A percentile compares a stretch with the other conserved stretches of the same genome.
These are phyloP conservation scores for Synergus umbraculus DNA, from an alignment of 2,888 invertebrate species.

Conservation along the genomic window DNA sequence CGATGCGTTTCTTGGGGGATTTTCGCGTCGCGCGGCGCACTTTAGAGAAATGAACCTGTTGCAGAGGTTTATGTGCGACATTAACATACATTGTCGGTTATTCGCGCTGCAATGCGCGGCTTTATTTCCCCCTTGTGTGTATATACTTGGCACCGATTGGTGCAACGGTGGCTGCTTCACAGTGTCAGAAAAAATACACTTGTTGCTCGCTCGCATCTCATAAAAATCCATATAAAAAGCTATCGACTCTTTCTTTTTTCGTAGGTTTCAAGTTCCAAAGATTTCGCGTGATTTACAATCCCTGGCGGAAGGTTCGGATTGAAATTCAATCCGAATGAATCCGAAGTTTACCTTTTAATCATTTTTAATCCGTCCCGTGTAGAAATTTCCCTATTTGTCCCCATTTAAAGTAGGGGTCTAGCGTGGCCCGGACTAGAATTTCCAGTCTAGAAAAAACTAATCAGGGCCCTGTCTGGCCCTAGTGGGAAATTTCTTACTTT, in stretches of 20 bases:
- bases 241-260: neutral
- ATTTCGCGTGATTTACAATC: too few species aligned
- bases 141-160: slow-evolving; percentile 22
- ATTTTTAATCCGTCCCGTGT: too few species aligned
- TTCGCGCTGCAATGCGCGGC: slow-evolving; percentile 48
- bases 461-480: too few species aligned
- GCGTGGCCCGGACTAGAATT: too few species aligned
- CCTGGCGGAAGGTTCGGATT: too few species aligned
- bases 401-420: too few species aligned
- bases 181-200: slow-evolving; percentile 60
- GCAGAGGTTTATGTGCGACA: slow-evolving; percentile 74
- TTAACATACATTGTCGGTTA: slow-evolving; percentile 73
- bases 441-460: too few species aligned
- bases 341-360: too few species aligned
- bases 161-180: neutral
- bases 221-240: neutral
- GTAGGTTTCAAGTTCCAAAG: too few species aligned
- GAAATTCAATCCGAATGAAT: too few species aligned
- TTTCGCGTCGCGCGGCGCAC: slow-evolving; percentile 62
- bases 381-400: too few species aligned
- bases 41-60: slow-evolving; percentile 75
- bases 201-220: slow-evolving; percentile 61
- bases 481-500: too few species aligned
- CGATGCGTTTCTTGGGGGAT: slow-evolving; percentile 69
- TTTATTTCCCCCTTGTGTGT: slow-evolving; percentile 41